phyloP scores from a whole-genome alignment of 2,888 invertebrate genomes.

The Panzeria rudis region DNA sequence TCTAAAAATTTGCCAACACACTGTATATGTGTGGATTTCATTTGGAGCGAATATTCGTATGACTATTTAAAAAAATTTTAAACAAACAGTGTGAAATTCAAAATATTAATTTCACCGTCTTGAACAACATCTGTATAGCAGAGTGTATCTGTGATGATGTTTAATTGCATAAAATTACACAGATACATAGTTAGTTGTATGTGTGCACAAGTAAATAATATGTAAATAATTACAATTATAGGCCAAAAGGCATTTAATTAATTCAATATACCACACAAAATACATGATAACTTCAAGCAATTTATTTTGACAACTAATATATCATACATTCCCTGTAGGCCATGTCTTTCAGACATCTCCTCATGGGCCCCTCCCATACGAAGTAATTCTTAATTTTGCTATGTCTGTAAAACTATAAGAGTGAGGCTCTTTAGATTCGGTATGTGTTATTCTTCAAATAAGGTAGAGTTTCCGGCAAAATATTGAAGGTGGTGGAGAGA shows the following conservation, averaged over 20 bases:
- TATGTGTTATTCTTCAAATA: too few relatives aligned
- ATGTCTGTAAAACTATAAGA: too few relatives aligned
- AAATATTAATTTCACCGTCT: conserved; percentile 2
- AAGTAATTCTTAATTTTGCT: too few relatives aligned
- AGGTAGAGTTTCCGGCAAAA: too few relatives aligned
- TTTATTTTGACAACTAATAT: conserved; percentile 45
- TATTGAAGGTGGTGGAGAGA: too few relatives aligned
- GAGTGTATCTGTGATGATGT: background rate
- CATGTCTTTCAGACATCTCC: too few relatives aligned
- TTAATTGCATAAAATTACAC: background rate
- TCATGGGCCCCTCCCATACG: too few relatives aligned
- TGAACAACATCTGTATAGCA: background rate
- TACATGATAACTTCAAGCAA: conserved; percentile 24
- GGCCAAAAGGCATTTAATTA: conserved; percentile 63
- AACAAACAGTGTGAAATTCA: background rate
- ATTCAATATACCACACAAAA: conserved; percentile 52
- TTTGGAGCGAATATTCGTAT: background rate
- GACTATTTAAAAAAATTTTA: background rate
- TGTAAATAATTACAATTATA: conserved; percentile 39
- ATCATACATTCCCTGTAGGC: conserved; percentile 18
- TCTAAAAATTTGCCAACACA: too few relatives aligned
- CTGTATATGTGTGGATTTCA: background rate
- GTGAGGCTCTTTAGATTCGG: too few relatives aligned
- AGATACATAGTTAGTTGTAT: background rate
- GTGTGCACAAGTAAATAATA: background rate